Evolutionary conservation across 2,797 vertebrate species (phyloP).

Genomic region (Coregonus ussuriensis): DNA sequence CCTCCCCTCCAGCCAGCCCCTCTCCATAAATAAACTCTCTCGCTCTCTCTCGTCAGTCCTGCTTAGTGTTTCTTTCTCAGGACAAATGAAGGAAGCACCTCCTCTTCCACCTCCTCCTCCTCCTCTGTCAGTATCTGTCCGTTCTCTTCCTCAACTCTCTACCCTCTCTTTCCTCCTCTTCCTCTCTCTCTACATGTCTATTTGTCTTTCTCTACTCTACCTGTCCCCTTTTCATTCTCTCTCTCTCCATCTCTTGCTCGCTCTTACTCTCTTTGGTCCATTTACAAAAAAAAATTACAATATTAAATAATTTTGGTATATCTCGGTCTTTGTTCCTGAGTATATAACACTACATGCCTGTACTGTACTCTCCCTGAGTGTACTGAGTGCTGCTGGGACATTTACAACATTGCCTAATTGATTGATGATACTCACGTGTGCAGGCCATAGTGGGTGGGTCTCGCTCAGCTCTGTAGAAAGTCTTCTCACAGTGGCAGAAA

Average conservation of each 20-base stretch:
- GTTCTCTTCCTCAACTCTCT: no score
- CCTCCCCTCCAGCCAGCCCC: conserved; percentile 59
- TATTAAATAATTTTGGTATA: neutral
- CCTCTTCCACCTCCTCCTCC: no score
- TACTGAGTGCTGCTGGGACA: neutral
- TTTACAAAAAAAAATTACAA: no score
- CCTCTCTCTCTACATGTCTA: conserved; percentile 6
- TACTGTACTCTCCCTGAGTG: neutral
- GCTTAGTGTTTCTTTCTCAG: no score
- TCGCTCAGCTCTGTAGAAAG: conserved; percentile 90
- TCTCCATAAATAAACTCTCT: conserved; percentile 37
- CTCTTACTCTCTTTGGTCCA: neutral
- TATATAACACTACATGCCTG: neutral
- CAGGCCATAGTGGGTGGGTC: conserved; percentile 96
- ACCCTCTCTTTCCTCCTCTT: conserved; percentile 11
- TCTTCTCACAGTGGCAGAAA: conserved; percentile 88
- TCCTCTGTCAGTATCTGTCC: no score
- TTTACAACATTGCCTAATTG: neutral
- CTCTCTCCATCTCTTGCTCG: conserved; percentile 46
- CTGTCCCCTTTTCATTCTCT: conserved; percentile 37
- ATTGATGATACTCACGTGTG: conserved; percentile 80
- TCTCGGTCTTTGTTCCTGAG: no score
- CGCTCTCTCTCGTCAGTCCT: conserved; percentile 23
- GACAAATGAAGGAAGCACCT: no score
- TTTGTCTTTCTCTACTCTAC: conserved; percentile 9